phyloP scores from a whole-genome alignment of 2,113 vertebrate species.

The Delphinus delphis region DNA sequence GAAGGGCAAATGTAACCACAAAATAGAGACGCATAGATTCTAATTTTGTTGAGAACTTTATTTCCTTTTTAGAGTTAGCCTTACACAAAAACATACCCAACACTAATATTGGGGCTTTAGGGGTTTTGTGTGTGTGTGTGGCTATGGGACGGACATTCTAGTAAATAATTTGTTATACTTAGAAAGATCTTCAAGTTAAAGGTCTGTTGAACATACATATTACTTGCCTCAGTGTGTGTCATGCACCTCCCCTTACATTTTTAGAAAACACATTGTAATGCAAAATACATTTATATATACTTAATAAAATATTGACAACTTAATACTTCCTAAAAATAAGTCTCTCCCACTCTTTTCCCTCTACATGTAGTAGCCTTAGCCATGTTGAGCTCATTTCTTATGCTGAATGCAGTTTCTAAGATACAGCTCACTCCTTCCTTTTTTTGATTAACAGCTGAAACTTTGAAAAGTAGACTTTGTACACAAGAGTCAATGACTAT shows the following conservation, averaged over 20 bases:
- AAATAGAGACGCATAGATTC: not conserved
- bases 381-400: not conserved
- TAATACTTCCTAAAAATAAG: not conserved
- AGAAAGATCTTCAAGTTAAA: not conserved
- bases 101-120: not conserved
- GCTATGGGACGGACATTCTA: not conserved
- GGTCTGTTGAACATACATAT: not conserved
- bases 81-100: not conserved
- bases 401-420: not conserved
- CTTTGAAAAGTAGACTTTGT: constrained; percentile 4
- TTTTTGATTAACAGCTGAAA: not conserved
- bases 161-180: not conserved
- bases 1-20: not conserved
- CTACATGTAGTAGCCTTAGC: not conserved
- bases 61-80: not conserved
- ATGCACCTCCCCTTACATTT: not conserved
- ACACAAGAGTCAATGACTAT: not conserved
- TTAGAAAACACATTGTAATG: not conserved
- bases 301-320: not conserved
- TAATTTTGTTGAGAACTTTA: constrained; percentile 7
- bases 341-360: not conserved
- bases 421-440: not conserved
- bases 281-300: not conserved
- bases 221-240: not conserved
- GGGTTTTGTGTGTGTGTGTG: not conserved